A percentile compares a stretch with the other conserved stretches of the same genome.
Evolutionary conservation across 2,888 invertebrate species (phyloP).

Genomic region (Girardia tigrina): DNA sequence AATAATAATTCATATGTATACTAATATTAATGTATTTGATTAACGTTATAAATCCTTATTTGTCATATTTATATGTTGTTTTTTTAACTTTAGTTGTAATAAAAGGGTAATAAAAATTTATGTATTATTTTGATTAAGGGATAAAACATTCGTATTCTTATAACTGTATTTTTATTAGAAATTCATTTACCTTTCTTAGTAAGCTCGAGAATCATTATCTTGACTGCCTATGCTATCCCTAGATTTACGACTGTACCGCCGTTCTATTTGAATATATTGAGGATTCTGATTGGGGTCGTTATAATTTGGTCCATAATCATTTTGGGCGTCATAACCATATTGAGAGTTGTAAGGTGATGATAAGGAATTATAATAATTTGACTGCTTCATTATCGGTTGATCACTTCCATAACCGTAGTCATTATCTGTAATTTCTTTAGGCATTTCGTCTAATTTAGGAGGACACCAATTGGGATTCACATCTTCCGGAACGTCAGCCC

Average conservation of each 20-base stretch:
- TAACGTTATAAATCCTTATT: too few species aligned
- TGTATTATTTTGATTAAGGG: too few species aligned
- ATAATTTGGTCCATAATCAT: background rate
- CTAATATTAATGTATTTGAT: too few species aligned
- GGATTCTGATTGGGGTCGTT: conserved; percentile 11
- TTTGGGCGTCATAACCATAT: background rate
- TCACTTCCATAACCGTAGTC: conserved; percentile 30
- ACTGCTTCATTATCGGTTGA: conserved; percentile 3
- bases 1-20: too few species aligned
- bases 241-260: background rate
- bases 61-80: too few species aligned
- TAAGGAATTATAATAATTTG: conserved; percentile 13
- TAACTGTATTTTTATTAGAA: background rate
- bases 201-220: conserved; percentile 9
- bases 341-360: background rate
- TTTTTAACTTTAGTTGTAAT: too few species aligned
- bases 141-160: too few species aligned
- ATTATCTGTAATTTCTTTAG: background rate
- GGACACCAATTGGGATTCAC: conserved; percentile 53
- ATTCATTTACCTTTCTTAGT: background rate
- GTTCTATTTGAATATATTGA: conserved; percentile 1
- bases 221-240: conserved; percentile 14
- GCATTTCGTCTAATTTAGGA: conserved; percentile 25
- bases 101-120: too few species aligned
- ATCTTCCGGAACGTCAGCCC: conserved; percentile 74